Evolutionary conservation across 2,797 vertebrate genomes (phyloP), one percentile per base, ranked within the genome.

Genomic region (Gymnopithys bicolor): DNA sequence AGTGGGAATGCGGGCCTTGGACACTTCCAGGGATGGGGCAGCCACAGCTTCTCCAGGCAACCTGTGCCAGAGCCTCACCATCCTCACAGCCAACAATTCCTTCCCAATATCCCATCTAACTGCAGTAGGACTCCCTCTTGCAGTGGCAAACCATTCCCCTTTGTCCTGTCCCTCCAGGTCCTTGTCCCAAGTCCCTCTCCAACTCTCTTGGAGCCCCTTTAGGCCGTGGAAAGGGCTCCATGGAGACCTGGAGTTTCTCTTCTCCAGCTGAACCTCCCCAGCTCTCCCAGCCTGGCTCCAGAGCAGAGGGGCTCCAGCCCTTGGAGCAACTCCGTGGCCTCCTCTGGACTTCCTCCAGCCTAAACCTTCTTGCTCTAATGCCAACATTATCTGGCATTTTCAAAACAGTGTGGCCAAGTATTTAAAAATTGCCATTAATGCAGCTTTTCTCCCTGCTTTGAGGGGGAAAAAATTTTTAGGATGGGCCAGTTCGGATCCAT

Each of bases 311-410:
- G 69, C 60, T 32, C 21, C 69, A 48, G 23, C 30, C 23, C 60
- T 46, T 6, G 0, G 13, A 67, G 21, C 52, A 52, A 0, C 51
- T 64, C 67, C 0, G 0, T 4, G 37, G 10, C 12, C 11, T 55
- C 55, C 48, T 35, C 86, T 74, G 62, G 55, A 0, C 33, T 74
- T 2, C 0, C 12, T 55, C 25, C 33, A 68, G 30, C 39, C 49
- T 13, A 18, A 11, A 60, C 48, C 15, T 62, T 70, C 58, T 56
- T 68, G 33, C 28, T 62, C 7, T 33, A 37, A 32, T n/a, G 30
- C 43, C 70, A 83, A 37, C 8, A 2, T 63, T 45, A 45, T 45
- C 28, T 64, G 28, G 9, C 15, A 11, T 28, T 84, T 91, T 86
- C 24, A 39, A 71, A 45, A 35, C n/a, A 9, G 14, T 24, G 9